Evolutionary conservation across 1,140 invertebrate genomes (phyloP).

Genomic region (Hylyphantes graminicola): DNA sequence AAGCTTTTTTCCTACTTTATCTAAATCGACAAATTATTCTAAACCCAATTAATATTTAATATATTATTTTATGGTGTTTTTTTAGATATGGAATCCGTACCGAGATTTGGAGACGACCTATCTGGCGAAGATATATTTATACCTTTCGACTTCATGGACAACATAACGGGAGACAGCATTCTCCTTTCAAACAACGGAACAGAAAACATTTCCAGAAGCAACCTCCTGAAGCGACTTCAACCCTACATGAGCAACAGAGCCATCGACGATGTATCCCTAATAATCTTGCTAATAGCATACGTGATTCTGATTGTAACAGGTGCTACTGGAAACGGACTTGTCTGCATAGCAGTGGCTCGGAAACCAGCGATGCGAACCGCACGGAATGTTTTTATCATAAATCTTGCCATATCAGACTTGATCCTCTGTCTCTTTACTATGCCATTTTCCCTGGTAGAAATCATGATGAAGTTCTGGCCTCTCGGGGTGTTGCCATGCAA

Average conservation of each 20-base stretch:
- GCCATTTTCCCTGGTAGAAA: slow-evolving; percentile 84
- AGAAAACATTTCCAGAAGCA: slow-evolving; percentile 43
- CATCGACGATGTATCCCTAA: slow-evolving; percentile 75
- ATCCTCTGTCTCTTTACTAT: slow-evolving; percentile 86
- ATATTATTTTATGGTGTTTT: background rate
- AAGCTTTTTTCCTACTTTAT: too few relatives aligned
- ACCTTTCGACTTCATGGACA: slow-evolving; percentile 35
- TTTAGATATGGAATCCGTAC: slow-evolving; percentile 43
- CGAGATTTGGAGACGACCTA: slow-evolving; percentile 30
- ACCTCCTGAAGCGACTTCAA: slow-evolving; percentile 51
- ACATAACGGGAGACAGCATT: slow-evolving; percentile 23
- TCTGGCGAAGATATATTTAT: slow-evolving; percentile 18
- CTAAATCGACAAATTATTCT: too few relatives aligned
- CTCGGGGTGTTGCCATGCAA: slow-evolving; percentile 75
- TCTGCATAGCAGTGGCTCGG: slow-evolving; percentile 80
- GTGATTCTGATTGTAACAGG: slow-evolving; percentile 80
- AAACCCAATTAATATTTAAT: too few relatives aligned
- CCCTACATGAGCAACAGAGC: slow-evolving; percentile 71
- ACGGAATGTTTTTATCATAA: slow-evolving; percentile 90
- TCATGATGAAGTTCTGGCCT: slow-evolving; percentile 75
- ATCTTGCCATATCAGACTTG: slow-evolving; percentile 86
- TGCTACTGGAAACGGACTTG: slow-evolving; percentile 81
- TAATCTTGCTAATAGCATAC: slow-evolving; percentile 78
- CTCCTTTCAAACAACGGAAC: slow-evolving; percentile 3
- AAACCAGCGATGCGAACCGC: slow-evolving; percentile 87